Evolutionary conservation across 2,888 invertebrate genomes (phyloP), one percentile per base, ranked within the genome.

Genomic region (Pollenia angustigena): DNA sequence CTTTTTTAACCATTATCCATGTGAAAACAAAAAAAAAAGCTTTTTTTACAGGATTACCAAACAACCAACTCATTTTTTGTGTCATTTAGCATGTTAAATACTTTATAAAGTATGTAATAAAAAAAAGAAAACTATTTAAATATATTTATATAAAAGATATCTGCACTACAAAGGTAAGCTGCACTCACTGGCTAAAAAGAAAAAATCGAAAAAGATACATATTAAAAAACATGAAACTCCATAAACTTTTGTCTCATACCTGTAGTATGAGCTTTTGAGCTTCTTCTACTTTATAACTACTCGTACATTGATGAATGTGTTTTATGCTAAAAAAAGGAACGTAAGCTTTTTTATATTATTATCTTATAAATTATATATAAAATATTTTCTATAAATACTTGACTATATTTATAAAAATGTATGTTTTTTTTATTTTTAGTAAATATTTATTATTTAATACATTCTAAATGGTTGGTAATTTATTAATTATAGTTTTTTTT

Each of bases 121-220:
- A 60, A 74, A 74, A 69, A 75, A 8, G 2, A 69, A 23, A 71
- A 68, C 4, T 32, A 32, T 32, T 32, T 32, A 56, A n/a, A 68
- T 10, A 50, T 16, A 16, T 50, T 60, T 68, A 54, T 48, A 68
- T 12, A 78, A 48, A 79, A 56, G 4, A 60, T 44, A 52, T 42
- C 78, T 85, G 85, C 87, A 87, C 85, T 79, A 79, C 44, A 76
- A 87, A 87, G 87, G 87, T 87, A 87, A 87, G 87, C 87, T 87
- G 87, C 87, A 87, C 80, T 83, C 72, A 87, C 80, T 84, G 84
- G 84, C 86, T 66, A 72, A 48, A 62, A 68, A 69, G 60, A 16
- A 8, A n/a, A 72, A 74, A 48, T 18, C 12, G 14, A 69, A 32
- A 32, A 18, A 64, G 71, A 76, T 62, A 69, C 68, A 85, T 18